Conservation (phyloP, 2,888 invertebrate genomes). For the Neoaliturus tenellus region DNA sequence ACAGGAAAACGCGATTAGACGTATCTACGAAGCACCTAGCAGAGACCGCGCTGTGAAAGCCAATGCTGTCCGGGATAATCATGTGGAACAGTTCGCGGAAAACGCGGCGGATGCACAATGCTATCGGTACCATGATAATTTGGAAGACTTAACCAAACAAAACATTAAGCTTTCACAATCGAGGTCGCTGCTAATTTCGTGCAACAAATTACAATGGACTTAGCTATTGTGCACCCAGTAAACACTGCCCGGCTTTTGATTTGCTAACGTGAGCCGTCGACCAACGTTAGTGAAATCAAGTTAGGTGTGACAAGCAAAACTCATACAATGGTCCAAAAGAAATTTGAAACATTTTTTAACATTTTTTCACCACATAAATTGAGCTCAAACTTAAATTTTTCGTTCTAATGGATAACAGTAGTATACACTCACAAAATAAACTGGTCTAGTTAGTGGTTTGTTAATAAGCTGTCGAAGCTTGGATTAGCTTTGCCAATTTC, state of each 20-base stretch:
- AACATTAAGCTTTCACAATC: slow-evolving; percentile 66
- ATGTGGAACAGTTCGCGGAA: slow-evolving; percentile 55
- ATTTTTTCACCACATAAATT: no score
- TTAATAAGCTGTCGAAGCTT: not conserved
- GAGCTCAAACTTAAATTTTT: no score
- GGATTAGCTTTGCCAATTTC: not conserved
- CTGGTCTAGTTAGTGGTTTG: not conserved
- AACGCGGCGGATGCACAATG: slow-evolving; percentile 61
- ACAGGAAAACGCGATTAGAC: slow-evolving; percentile 58
- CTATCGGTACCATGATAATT: slow-evolving; percentile 60
- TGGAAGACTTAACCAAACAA: slow-evolving; percentile 59
- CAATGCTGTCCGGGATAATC: slow-evolving; percentile 58
- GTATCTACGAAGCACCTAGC: not conserved
- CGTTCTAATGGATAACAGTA: not conserved
- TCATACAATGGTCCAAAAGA: no score
- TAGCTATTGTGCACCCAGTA: slow-evolving; percentile 59
- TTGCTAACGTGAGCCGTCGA: no score
- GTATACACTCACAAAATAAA: not conserved
- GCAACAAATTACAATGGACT: slow-evolving; percentile 59
- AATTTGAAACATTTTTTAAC: no score
- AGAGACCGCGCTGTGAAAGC: slow-evolving; percentile 63
- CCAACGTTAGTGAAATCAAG: no score
- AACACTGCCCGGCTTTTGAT: not conserved
- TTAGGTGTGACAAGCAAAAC: no score
- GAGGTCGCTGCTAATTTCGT: slow-evolving; percentile 64